Evolutionary conservation across 2,113 vertebrate species (phyloP).

Genomic region (Murina feae): DNA sequence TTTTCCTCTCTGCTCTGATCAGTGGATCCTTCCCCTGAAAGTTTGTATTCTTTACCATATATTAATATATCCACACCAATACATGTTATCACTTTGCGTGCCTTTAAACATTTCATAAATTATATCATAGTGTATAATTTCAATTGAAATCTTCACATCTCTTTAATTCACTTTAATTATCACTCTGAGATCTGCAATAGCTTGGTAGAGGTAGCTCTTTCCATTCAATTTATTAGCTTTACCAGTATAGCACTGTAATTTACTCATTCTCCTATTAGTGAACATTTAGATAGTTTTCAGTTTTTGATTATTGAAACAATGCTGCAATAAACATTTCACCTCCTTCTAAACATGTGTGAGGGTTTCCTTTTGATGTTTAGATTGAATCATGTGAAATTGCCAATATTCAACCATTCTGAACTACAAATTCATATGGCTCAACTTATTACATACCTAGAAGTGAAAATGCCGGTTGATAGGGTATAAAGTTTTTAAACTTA

Average conservation of each 20-base stretch:
- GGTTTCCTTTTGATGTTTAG: background rate
- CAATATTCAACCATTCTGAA: slow-evolving; percentile 19
- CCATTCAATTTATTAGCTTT: background rate
- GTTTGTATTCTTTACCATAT: background rate
- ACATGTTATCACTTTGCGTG: background rate
- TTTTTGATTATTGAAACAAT: background rate
- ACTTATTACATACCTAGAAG: background rate
- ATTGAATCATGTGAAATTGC: background rate
- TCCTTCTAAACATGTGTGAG: background rate
- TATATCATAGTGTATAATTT: background rate
- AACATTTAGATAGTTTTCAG: background rate
- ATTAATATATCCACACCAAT: background rate
- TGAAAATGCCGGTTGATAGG: background rate
- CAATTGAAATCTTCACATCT: background rate
- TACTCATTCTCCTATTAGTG: background rate
- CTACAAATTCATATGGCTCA: background rate
- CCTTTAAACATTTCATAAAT: background rate
- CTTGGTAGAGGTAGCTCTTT: background rate
- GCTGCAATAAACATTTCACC: background rate
- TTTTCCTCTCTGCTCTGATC: background rate
- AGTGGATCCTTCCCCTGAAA: background rate
- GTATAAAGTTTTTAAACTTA: background rate
- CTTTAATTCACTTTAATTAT: background rate
- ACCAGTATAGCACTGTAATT: background rate
- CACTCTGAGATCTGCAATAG: background rate